Conservation (phyloP, 2,888 invertebrate genomes). For the Amiota minor region DNA sequence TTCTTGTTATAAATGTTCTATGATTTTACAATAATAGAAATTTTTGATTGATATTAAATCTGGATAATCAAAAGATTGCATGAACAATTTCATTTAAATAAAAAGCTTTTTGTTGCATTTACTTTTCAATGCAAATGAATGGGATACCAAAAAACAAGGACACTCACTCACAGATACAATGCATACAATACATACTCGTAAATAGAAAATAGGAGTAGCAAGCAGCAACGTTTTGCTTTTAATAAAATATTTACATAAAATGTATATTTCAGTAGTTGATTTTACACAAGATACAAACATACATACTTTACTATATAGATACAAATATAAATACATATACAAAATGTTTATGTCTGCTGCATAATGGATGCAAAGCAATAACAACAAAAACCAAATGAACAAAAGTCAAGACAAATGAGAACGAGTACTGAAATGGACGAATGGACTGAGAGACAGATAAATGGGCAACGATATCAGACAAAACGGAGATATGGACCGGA, state of each 20-base stretch:
- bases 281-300: too few relatives aligned
- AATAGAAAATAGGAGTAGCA: too few relatives aligned
- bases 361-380: neutral
- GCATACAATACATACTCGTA: too few relatives aligned
- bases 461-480: neutral
- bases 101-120: slow-evolving; percentile 42
- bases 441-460: slow-evolving; percentile 23
- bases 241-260: slow-evolving; percentile 61
- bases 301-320: too few relatives aligned
- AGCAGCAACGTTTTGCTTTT: slow-evolving; percentile 46
- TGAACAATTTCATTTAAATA: slow-evolving; percentile 48
- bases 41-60: slow-evolving; percentile 58
- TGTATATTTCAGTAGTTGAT: too few relatives aligned
- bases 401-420: slow-evolving; percentile 2
- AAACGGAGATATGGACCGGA: slow-evolving; percentile 17
- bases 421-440: neutral
- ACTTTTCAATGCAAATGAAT: too few relatives aligned
- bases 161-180: too few relatives aligned
- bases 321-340: too few relatives aligned
- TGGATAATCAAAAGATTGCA: slow-evolving; percentile 42
- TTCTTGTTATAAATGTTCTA: too few relatives aligned
- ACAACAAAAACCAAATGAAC: too few relatives aligned
- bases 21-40: too few relatives aligned
- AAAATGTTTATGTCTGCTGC: neutral
- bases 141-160: too few relatives aligned